Percentiles rank a stretch among this genome's conserved stretches.
Evolutionary conservation across 2,113 vertebrate species (phyloP).

Genomic region (Sclerurus mexicanus): DNA sequence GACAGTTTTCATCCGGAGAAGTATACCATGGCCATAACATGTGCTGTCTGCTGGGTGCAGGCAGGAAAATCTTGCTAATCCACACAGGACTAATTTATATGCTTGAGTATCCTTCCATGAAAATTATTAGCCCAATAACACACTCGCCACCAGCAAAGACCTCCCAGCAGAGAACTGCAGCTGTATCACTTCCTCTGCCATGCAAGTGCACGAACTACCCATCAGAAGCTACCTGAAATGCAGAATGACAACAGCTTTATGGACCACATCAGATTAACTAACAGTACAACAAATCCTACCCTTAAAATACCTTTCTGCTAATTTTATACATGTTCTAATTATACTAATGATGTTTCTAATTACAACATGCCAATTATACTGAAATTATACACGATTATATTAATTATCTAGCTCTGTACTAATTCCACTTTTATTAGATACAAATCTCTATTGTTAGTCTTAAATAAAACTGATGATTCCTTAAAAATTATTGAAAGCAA

Average conservation of each 20-base stretch:
- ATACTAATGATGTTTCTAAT: constrained; percentile 12
- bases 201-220: not conserved
- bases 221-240: not conserved
- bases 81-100: not conserved
- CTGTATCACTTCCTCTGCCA: not conserved
- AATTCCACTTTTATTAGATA: not conserved
- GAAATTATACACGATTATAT: not conserved
- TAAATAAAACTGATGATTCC: not conserved
- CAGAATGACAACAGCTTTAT: not conserved
- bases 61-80: not conserved
- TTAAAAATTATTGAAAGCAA: not conserved
- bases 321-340: not conserved
- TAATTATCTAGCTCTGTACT: not conserved
- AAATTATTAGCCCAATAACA: not conserved
- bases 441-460: not conserved
- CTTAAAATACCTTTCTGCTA: not conserved
- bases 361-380: not conserved
- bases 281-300: not conserved
- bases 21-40: not conserved
- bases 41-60: not conserved
- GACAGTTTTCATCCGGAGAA: not conserved
- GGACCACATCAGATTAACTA: not conserved
- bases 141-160: not conserved
- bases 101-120: not conserved
- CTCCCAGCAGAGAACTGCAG: not conserved